Base-by-base conservation (phyloP, 2,888 invertebrate species). In the Acleris holmiana region DNA sequence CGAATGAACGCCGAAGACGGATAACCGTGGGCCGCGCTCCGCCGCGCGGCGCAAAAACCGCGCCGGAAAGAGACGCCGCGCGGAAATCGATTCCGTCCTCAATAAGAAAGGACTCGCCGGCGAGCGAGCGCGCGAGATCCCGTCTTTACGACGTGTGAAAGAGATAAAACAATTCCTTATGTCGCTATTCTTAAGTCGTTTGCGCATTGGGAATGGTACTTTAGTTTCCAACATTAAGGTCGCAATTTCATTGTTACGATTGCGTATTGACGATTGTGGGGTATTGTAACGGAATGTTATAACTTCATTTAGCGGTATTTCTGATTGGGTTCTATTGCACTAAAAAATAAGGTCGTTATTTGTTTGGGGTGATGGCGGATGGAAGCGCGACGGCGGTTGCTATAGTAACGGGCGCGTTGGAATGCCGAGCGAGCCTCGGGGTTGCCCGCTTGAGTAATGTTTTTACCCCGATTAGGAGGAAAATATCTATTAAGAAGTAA, bases 331-430 rank as follows among this genome's bases (percentile, higher is more conserved):
- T 77, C 83, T 82, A 86, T 78, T 67, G 55, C 0, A 1, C 68
- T 77, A 78, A 75, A 70, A 77, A 77, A 84, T 88, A 90, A 82
- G 86, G 89, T 84, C 77, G 86, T 83, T 82, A 84, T 84, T 91
- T 81, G 86, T 77, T 76, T 77, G 85, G 77, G 80, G 73, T 79
- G 80, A 78, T 80, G 82, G 77, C 78, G 76, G 76, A 75, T 75
- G 74, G 80, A 72, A 69, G 80, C 76, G 76, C 76, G 76, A 76
- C 76, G 84, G 73, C 81, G 85, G 94, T 94, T 89, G 86, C 93
- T 90, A 94, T 94, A 92, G 93, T 88, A 91, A 94, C 94, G 78
- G 82, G 79, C 76, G 84, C 85, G 85, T 83, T 86, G 88, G 89
- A 89, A 89, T 89, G 86, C 85, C 78, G 75, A 73, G 73, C 72